phyloP scores from a whole-genome alignment of 1,140 invertebrate species.

The Euwallacea similis region DNA sequence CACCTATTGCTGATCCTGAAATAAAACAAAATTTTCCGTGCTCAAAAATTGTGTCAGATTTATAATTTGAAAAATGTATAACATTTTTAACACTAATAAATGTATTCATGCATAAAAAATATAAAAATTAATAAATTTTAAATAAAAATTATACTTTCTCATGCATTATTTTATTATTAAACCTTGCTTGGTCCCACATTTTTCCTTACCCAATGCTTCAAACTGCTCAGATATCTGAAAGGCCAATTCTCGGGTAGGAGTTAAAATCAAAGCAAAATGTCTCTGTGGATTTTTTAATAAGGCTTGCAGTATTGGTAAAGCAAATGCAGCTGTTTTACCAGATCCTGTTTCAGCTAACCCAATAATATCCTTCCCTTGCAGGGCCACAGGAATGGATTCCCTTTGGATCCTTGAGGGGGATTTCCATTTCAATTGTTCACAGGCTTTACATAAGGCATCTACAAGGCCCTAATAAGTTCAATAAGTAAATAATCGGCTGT shows the following conservation, averaged over 20 bases:
- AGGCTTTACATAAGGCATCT: slow-evolving; percentile 89
- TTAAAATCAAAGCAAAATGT: slow-evolving; percentile 92
- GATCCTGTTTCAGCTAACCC: slow-evolving; percentile 97
- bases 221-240: slow-evolving; percentile 96
- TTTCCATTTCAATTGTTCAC: slow-evolving; percentile 91
- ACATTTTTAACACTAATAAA: background rate
- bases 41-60: slow-evolving; percentile 3
- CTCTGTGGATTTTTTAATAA: slow-evolving; percentile 89
- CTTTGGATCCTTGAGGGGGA: slow-evolving; percentile 91
- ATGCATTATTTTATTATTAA: too few relatives aligned
- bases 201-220: slow-evolving; percentile 78
- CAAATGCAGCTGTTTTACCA: slow-evolving; percentile 97
- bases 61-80: background rate
- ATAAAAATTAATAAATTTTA: slow-evolving; percentile 12
- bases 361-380: slow-evolving; percentile 94
- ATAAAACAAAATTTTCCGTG: slow-evolving; percentile 7
- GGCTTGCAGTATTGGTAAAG: slow-evolving; percentile 90
- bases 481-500: slow-evolving; percentile 14
- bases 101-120: background rate
- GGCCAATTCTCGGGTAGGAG: slow-evolving; percentile 96
- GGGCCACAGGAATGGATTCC: slow-evolving; percentile 87
- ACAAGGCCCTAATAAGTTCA: slow-evolving; percentile 75
- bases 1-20: slow-evolving; percentile 75
- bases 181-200: background rate
- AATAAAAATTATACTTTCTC: too few relatives aligned